Evolutionary conservation across 2,888 invertebrate species (phyloP), one percentile per base, ranked within the genome.

Genomic region (Aelia acuminata): DNA sequence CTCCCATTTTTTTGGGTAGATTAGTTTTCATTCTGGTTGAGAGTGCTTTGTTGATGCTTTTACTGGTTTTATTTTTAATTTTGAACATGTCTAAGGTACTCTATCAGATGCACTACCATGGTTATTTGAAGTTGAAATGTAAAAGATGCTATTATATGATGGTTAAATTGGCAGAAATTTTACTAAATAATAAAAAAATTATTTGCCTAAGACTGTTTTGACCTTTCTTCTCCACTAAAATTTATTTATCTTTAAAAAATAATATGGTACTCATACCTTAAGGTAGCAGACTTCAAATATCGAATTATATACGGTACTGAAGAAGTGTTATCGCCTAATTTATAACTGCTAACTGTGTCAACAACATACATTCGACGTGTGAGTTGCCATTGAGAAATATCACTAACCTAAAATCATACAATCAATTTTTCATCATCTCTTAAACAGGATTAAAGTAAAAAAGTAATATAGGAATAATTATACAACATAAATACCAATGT

Each of bases 321-420:
- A 39, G 49, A 47, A 39, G 49, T 87, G 26, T 87, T 85, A 84
- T 89, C 48, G 50, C 84, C 63, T 84, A 85, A 48, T 84, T 85
- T 84, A 70, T 91, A 91, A 47, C 93, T 93, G 90, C 93, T 93
- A 26, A 93, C 91, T 87, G 93, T 94, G 91, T 96, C 96, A 85
- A 95, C 93, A 13, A 96, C 91, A 92, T 95, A 96, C 91, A 96
- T 95, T 89, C 96, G 93, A 90, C 95, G 93, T 0, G 95, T 94
- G 50, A 96, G 91, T 91, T 94, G 94, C 95, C 95, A 96, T 84
- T 94, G 93, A 50, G 93, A 93, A 80, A 92, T 91, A 89, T 93
- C 93, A 39, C 92, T 90, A 11, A 92, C 93, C 94, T 94, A 91
- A 91, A 91, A 84, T 43, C 7, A 84, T 22, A 70, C 47, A 88